Evolutionary conservation across 2,113 vertebrate species (phyloP).

Genomic region (Cinclus mexicanus): DNA sequence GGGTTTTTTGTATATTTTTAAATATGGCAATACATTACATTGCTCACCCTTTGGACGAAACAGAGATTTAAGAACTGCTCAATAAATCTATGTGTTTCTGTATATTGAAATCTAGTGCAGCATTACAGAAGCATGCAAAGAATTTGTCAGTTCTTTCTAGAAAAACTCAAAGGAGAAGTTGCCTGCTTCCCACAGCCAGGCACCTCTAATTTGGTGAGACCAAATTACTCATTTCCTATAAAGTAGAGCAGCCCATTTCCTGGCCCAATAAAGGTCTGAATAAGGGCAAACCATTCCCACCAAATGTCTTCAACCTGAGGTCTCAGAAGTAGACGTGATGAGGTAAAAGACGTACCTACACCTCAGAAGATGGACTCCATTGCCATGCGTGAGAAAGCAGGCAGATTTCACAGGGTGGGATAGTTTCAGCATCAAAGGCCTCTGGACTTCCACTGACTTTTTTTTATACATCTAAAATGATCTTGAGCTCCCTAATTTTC

Average conservation of each 20-base stretch:
- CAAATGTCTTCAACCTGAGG: neutral
- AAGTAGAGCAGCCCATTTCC: neutral
- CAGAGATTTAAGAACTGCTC: neutral
- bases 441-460: neutral
- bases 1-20: neutral
- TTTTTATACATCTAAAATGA: neutral
- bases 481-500: neutral
- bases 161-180: neutral
- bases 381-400: neutral
- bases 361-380: neutral
- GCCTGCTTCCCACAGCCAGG: neutral
- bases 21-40: neutral
- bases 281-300: neutral
- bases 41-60: neutral
- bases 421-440: neutral
- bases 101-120: neutral
- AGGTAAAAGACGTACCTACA: neutral
- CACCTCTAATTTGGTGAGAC: neutral
- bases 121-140: neutral
- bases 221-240: neutral
- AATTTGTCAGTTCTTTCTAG: neutral
- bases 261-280: neutral
- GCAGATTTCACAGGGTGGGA: neutral
- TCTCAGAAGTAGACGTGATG: neutral
- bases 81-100: neutral